These are phyloP conservation scores for Scaptomyza caliginosa DNA, from an alignment of 2,888 invertebrate species.

Conservation along the genomic window DNA sequence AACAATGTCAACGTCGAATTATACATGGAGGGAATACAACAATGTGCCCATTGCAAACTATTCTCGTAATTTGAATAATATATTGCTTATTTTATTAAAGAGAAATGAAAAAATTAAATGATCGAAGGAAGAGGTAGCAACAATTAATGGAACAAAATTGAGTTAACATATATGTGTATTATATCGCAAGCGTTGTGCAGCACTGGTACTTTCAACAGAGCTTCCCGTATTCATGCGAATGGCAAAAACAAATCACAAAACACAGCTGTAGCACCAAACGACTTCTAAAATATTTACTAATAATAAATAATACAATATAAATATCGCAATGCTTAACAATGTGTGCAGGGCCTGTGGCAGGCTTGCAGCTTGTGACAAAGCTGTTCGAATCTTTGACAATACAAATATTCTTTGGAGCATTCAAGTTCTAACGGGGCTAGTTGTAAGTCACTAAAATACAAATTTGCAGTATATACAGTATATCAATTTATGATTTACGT, in stretches of 20 bases:
- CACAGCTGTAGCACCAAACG: constrained; percentile 27
- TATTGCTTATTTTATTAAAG: too few species aligned
- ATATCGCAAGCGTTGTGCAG: constrained; percentile 10
- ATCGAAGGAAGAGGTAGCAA: too few species aligned
- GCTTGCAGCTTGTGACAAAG: constrained; percentile 15
- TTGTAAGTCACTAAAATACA: constrained; percentile 23
- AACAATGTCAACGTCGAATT: too few species aligned
- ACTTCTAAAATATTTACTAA: constrained; percentile 10
- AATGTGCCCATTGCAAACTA: too few species aligned
- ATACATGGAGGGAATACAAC: too few species aligned
- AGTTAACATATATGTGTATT: too few species aligned
- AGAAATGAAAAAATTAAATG: too few species aligned
- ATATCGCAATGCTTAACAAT: constrained; percentile 33
- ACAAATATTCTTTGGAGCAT: constrained; percentile 39
- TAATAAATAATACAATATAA: not conserved
- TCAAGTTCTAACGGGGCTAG: constrained; percentile 46
- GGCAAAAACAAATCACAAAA: constrained; percentile 5
- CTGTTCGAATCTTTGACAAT: constrained; percentile 43
- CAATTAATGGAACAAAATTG: too few species aligned
- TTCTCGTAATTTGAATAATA: too few species aligned
- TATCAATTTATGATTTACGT: not conserved
- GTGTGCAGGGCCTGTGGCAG: constrained; percentile 43
- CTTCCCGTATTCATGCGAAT: constrained; percentile 27
- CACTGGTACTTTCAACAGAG: constrained; percentile 11
- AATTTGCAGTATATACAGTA: not conserved